Evolutionary conservation across 2,797 vertebrate species (phyloP), one percentile per base, ranked within the genome.

Genomic region (Streptopelia turtur): DNA sequence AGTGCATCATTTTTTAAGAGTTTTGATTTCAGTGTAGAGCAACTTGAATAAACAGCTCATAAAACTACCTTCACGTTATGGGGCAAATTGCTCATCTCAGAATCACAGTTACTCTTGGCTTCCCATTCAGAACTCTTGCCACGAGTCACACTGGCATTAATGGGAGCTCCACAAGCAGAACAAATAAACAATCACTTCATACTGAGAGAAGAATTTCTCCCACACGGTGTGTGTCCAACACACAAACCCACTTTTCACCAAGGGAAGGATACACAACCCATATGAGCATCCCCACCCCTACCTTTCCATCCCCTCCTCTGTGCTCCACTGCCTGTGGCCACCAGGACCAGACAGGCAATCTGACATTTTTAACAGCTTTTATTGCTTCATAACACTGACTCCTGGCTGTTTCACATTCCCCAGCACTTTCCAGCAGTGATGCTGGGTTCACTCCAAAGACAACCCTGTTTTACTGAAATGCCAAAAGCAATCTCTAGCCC

Each of bases 131-230:
- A 93, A 18, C n/a, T 6, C 87, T 82, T 80, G 79, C 70, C 78
- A 71, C 0, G 4, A 93, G 63, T 41, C 37, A 49, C 66, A 64
- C 50, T 0, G 9, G 50, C 77, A 35, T 72, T 90, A 96, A 95
- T 94, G 94, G 93, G 85, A 92, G 90, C 72, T 88, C 90, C n/a
- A 3, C 83, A 77, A 79, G 94, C 96, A 96, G 96, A 96, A 94
- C 91, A 94, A 97, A 95, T 93, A 95, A 90, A 70, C 95, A 96
- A 95, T 95, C 74, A 89, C 89, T 70, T 94, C 96, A 86, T n/a
- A 93, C 96, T 75, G 96, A 88, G 96, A 95, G 64, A 13, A 88
- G 84, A 94, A 95, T 96, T 95, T 95, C 33, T 75, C 91, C 60
- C 91, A 74, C 89, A 35, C 16, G 57, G 74, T 22, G 70, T 92